These are phyloP conservation scores for Dicroscelio sp. DNA, from an alignment of 2,888 invertebrate genomes.

Conservation along the genomic window DNA sequence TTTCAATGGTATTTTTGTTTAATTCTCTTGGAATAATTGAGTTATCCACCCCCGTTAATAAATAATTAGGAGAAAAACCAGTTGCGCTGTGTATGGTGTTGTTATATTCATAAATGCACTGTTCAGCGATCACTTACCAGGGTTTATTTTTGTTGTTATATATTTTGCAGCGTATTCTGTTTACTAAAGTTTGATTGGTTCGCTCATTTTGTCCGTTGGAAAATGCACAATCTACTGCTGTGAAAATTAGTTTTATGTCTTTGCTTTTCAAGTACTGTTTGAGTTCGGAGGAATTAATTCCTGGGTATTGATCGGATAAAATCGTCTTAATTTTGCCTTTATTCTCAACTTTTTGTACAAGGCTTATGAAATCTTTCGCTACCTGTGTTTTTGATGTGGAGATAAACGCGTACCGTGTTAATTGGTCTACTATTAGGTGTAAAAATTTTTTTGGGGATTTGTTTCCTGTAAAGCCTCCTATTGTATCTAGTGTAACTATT, in stretches of 20 bases:
- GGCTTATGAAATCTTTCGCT: conserved; percentile 85
- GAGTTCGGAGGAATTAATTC: conserved; percentile 85
- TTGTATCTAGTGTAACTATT: conserved; percentile 87
- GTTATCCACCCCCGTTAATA: conserved; percentile 78
- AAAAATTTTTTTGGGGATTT: conserved; percentile 86
- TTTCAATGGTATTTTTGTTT: conserved; percentile 2
- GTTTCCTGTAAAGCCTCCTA: conserved; percentile 86
- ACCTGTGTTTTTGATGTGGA: conserved; percentile 84
- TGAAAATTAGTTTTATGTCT: conserved; percentile 86
- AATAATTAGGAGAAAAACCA: conserved; percentile 82
- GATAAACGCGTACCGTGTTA: conserved; percentile 85
- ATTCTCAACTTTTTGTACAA: conserved; percentile 50
- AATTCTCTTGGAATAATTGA: not conserved
- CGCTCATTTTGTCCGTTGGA: conserved; percentile 81
- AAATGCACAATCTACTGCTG: conserved; percentile 79
- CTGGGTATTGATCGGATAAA: conserved; percentile 85
- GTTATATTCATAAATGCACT: conserved; percentile 85
- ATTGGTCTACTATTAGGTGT: conserved; percentile 85
- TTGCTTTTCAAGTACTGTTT: conserved; percentile 83
- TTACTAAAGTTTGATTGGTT: conserved; percentile 84
- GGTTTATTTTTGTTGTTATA: conserved; percentile 82
- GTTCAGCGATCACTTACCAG: conserved; percentile 85
- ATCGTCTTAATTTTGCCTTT: conserved; percentile 69
- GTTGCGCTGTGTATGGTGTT: conserved; percentile 85
- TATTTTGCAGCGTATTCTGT: conserved; percentile 87